Conservation (phyloP, 2,113 vertebrate species). For the Paralichthys olivaceus region DNA sequence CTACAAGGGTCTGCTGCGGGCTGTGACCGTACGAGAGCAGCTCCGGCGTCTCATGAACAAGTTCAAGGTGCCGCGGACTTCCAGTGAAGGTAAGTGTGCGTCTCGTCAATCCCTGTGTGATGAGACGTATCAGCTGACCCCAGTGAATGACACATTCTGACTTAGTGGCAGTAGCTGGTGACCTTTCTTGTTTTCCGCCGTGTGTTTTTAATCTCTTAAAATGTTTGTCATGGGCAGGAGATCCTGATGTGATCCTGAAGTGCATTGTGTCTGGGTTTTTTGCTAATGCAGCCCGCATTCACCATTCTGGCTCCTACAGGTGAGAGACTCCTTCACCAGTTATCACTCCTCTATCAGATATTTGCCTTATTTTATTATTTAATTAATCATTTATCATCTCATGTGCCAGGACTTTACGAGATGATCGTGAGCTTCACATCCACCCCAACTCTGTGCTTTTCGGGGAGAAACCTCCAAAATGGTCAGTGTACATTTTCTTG, state of each 20-base stretch:
- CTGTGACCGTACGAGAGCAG: conserved; percentile 93
- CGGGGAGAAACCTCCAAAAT: conserved; percentile 95
- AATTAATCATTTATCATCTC: neutral
- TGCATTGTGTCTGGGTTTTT: conserved; percentile 98
- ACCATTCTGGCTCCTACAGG: conserved; percentile 96
- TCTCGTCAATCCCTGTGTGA: neutral
- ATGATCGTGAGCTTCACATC: conserved; percentile 95
- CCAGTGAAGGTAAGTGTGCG: conserved; percentile 90
- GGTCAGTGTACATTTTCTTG: conserved; percentile 80
- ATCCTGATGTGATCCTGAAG: conserved; percentile 94
- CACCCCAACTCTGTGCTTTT: conserved; percentile 95
- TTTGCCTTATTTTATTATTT: neutral
- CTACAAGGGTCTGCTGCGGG: conserved; percentile 95
- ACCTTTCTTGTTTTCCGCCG: neutral
- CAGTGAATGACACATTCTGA: neutral
- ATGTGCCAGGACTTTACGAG: conserved; percentile 90
- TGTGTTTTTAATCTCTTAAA: neutral
- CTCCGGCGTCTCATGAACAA: conserved; percentile 95
- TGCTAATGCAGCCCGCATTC: conserved; percentile 94
- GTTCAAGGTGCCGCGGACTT: conserved; percentile 95
- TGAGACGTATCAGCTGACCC: neutral
- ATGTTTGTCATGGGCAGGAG: conserved; percentile 81
- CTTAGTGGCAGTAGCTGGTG: neutral
- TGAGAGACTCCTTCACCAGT: conserved; percentile 56
- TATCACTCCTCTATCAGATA: neutral